A percentile compares a stretch with the other conserved stretches of the same genome.
Evolutionary conservation across 2,797 vertebrate species (phyloP).

Genomic region (Chaetodon trifasciatus): DNA sequence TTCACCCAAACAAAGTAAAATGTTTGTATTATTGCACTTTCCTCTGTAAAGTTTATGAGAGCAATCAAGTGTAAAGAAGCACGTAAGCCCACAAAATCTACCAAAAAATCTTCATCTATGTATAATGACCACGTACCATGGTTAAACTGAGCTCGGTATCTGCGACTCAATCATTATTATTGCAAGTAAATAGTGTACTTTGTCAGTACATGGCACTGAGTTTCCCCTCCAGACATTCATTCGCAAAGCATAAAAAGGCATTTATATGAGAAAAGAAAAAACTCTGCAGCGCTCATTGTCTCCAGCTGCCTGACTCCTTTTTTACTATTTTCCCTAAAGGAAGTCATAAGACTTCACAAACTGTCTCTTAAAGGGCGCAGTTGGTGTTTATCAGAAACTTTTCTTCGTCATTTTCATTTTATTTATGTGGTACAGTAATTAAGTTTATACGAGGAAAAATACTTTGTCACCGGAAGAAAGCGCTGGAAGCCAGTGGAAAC

Average conservation of each 20-base stretch:
- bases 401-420: conserved; percentile 41
- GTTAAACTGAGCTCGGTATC: conserved; percentile 25
- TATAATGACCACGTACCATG: conserved; percentile 21
- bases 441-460: conserved; percentile 38
- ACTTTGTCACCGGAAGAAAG: conserved; percentile 24
- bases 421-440: conserved; percentile 59
- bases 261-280: conserved; percentile 65
- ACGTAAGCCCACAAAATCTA: neutral
- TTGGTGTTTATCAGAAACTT: conserved; percentile 55
- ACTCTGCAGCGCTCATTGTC: conserved; percentile 50
- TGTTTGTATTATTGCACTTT: conserved; percentile 1
- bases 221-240: conserved; percentile 62
- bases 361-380: conserved; percentile 56
- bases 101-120: neutral
- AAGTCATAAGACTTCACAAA: conserved; percentile 58
- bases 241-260: conserved; percentile 63
- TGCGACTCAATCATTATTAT: conserved; percentile 50
- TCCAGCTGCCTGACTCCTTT: conserved; percentile 66
- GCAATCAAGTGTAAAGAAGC: conserved; percentile 26
- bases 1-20: neutral
- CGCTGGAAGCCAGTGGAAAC: conserved; percentile 1
- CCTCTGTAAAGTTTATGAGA: conserved; percentile 16
- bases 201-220: conserved; percentile 50
- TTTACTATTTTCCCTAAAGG: conserved; percentile 66
- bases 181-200: conserved; percentile 58